phyloP scores from a whole-genome alignment of 2,888 invertebrate species.

The Aphodius granarius region DNA sequence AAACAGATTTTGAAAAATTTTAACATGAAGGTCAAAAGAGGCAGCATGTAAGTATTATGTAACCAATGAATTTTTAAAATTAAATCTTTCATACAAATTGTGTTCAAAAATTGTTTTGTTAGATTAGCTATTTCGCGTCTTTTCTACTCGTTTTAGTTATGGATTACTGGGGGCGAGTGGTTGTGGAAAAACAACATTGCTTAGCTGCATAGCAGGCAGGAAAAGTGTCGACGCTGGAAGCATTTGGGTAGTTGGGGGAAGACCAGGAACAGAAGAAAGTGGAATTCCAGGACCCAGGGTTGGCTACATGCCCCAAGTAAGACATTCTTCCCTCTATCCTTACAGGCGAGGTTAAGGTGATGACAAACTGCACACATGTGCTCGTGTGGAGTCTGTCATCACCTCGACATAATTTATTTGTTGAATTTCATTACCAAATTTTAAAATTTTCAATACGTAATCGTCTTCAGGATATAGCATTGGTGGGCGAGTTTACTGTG shows the following conservation, averaged over 20 bases:
- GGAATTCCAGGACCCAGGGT: slow-evolving; percentile 72
- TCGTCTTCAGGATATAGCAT: slow-evolving; percentile 69
- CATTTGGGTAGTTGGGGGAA: slow-evolving; percentile 73
- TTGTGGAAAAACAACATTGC: slow-evolving; percentile 86
- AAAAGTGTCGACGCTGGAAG: slow-evolving; percentile 72
- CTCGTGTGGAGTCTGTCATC: no score
- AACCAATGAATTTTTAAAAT: background rate
- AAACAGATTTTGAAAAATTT: slow-evolving; percentile 67
- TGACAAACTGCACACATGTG: no score
- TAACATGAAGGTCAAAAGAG: slow-evolving; percentile 73
- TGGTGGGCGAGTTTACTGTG: slow-evolving; percentile 79
- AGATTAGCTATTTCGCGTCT: background rate
- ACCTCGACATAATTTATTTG: background rate
- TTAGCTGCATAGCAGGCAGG: slow-evolving; percentile 83
- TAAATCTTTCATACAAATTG: background rate
- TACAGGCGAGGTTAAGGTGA: no score
- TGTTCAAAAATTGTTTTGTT: no score
- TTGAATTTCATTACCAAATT: background rate
- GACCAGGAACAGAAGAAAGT: slow-evolving; percentile 63
- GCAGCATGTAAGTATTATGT: slow-evolving; percentile 74
- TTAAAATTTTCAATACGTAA: background rate
- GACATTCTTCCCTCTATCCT: background rate
- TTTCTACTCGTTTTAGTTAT: slow-evolving; percentile 62
- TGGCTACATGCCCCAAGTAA: slow-evolving; percentile 88
- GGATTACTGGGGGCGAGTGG: slow-evolving; percentile 88